Evolutionary conservation across 2,888 invertebrate species (phyloP), one percentile per base, ranked within the genome.

Genomic region (Copidosoma aretas): DNA sequence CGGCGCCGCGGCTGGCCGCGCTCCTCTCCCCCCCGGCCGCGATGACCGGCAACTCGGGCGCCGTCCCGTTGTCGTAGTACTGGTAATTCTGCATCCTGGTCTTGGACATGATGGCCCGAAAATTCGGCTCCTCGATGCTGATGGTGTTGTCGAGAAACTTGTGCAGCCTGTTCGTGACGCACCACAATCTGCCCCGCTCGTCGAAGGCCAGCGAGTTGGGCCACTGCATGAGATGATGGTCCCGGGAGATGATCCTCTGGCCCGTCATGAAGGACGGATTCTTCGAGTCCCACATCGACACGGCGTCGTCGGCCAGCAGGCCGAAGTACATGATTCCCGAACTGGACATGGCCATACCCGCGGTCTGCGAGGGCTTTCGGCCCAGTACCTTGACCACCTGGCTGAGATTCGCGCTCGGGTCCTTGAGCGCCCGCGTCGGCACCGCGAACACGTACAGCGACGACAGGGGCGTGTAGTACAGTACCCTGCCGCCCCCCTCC

Each of bases 331-430:
- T 84, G 8, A 88, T 81, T 2, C 92, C 92, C 21, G 85, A 84
- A 19, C 90, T 87, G 75, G 91, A 91, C 90, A 92, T 91, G 70
- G 89, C 87, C 90, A 93, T 91, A 0, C 91, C 91, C 76, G 90
- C 91, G 86, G 90, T 89, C 80, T 91, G 90, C 0, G 91, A 91
- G 0, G 86, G 81, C 78, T 91, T 91, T 0, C 82, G 77, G 0
- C 91, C 92, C 52, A 90, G 81, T 72, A 90, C 88, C 10, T 82
- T 85, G 0, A 92, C 87, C 71, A 86, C 84, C 0, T 73, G 73
- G 15, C 77, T 76, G 5, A 81, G 75, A 57, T 79, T 74, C 8
- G 84, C 82, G 5, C 86, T 83, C 68, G 88, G 87, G 41, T 52
- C 22, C 57, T 87, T 87, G 22, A 92, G 81, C 24, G 88, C 84